Evolutionary conservation across 1,140 invertebrate species (phyloP).

Genomic region (Hormaphis cornu): DNA sequence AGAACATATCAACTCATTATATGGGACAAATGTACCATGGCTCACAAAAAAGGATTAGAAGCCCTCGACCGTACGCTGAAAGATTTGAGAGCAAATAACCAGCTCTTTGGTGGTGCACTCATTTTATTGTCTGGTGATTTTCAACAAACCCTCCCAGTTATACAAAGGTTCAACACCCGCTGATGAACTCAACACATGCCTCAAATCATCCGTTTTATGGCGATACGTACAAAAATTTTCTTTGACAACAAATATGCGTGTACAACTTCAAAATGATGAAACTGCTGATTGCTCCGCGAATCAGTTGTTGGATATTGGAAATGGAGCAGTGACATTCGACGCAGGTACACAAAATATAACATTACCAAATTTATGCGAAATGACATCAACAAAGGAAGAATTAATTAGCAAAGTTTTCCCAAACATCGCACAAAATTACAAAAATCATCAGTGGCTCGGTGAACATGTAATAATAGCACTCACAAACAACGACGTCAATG

Average conservation of each 20-base stretch:
- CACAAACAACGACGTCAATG: neutral
- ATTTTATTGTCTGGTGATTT: conserved; percentile 40
- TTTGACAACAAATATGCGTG: conserved; percentile 29
- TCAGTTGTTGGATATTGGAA: neutral
- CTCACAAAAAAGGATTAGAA: conserved; percentile 1
- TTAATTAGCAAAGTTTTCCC: too few species aligned
- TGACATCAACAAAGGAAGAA: too few species aligned
- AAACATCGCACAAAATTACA: too few species aligned
- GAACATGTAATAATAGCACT: neutral
- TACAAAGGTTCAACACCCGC: conserved; percentile 41
- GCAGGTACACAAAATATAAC: too few species aligned
- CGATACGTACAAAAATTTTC: conserved; percentile 36
- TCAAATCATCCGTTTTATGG: conserved; percentile 44
- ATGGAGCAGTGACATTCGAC: too few species aligned
- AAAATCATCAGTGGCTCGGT: too few species aligned
- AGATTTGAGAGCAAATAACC: neutral
- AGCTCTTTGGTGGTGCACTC: conserved; percentile 37
- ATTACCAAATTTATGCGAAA: too few species aligned
- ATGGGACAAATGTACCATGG: conserved; percentile 11
- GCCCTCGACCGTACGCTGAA: conserved; percentile 39
- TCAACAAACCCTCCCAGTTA: conserved; percentile 41
- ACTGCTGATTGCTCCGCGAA: neutral
- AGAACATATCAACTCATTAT: neutral
- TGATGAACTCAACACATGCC: conserved; percentile 43
- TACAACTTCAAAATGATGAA: neutral